Evolutionary conservation across 1,140 invertebrate genomes (phyloP).

Genomic region (Zophobas atratus): DNA sequence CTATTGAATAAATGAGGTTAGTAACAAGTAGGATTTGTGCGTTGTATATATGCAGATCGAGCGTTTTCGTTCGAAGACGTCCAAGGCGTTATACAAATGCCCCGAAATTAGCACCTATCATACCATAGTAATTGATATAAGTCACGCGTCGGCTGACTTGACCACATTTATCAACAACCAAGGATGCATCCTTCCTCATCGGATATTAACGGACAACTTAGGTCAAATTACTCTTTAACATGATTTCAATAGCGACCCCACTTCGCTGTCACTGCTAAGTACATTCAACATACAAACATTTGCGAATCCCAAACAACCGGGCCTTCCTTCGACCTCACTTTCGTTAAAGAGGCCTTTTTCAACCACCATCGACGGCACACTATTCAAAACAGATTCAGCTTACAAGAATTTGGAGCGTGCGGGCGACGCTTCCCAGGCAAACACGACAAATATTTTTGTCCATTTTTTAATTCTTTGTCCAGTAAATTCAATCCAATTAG

Average conservation of each 20-base stretch:
- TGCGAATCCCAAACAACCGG: neutral
- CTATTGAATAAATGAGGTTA: conserved; percentile 51
- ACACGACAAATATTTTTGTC: no score
- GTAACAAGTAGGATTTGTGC: conserved; percentile 49
- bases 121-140: conserved; percentile 54
- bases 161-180: conserved; percentile 52
- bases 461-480: no score
- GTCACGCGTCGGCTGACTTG: conserved; percentile 53
- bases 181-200: conserved; percentile 54
- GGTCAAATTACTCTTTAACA: conserved; percentile 53
- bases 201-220: conserved; percentile 52
- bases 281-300: conserved; percentile 18
- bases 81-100: conserved; percentile 55
- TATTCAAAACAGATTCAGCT: neutral
- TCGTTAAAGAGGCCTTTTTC: neutral
- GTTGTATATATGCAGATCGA: conserved; percentile 50
- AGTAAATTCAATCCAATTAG: no score
- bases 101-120: conserved; percentile 55
- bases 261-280: conserved; percentile 21
- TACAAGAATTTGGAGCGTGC: neutral
- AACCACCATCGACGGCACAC: conserved; percentile 1
- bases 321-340: neutral
- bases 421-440: neutral
- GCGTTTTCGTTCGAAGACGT: conserved; percentile 42
- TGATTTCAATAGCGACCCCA: conserved; percentile 51